These are phyloP conservation scores for Megathymus violae DNA, from an alignment of 1,140 invertebrate genomes.

Conservation along the genomic window DNA sequence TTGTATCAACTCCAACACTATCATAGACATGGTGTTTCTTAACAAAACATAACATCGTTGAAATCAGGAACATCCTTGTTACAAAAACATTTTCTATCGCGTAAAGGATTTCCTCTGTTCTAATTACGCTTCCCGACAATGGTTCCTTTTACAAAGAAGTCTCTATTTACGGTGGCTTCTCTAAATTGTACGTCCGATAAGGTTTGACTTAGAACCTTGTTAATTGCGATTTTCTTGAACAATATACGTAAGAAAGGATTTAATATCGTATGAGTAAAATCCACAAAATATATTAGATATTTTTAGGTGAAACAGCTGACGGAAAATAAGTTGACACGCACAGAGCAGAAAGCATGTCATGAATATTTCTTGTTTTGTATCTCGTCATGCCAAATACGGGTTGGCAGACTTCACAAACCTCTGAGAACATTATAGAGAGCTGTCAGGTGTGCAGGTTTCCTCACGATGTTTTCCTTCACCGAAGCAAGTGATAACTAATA, in stretches of 20 bases:
- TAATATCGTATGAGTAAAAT: neutral
- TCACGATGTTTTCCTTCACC: too few species aligned
- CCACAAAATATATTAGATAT: neutral
- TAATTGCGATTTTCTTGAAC: conserved; percentile 16
- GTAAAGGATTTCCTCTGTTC: conserved; percentile 40
- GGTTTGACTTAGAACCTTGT: conserved; percentile 32
- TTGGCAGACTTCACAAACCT: too few species aligned
- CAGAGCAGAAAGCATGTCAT: too few species aligned
- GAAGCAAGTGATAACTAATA: too few species aligned
- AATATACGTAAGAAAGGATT: conserved; percentile 6
- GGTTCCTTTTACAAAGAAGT: conserved; percentile 51
- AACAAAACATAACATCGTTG: conserved; percentile 12
- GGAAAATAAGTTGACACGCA: too few species aligned
- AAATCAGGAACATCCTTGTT: conserved; percentile 46
- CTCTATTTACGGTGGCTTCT: conserved; percentile 41
- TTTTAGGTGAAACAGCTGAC: too few species aligned
- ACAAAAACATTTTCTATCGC: conserved; percentile 41
- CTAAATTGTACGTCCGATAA: conserved; percentile 30
- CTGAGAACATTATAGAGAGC: too few species aligned
- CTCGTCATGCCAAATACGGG: too few species aligned
- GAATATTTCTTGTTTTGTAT: too few species aligned
- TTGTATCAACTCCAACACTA: too few species aligned
- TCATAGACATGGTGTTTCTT: too few species aligned
- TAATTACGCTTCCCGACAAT: conserved; percentile 55
- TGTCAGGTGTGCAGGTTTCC: too few species aligned